Base-by-base conservation (phyloP, 2,888 invertebrate species). In the Embidobia sp. region DNA sequence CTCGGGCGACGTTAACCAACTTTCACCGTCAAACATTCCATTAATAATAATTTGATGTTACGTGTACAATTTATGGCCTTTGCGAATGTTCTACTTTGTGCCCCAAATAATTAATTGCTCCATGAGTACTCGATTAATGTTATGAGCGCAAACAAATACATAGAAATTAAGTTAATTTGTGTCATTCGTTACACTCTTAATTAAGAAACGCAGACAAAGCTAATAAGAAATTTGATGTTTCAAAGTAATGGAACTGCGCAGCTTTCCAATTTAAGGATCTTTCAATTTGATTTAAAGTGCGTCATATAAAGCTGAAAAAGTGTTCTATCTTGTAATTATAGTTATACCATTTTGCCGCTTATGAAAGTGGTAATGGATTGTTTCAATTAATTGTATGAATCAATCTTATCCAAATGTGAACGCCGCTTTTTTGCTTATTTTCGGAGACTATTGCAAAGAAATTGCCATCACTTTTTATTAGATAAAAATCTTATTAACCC, bases 61-160 rank as follows among this genome's bases (percentile, higher is more conserved):
- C 26, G 27, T 53, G 11, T 26, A 37, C 15, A 37, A 53, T 37
- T 53, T 8, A 37, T 27, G n/a, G 3, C 18, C 29, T 1, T 11
- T 19, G 27, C 44, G 15, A 42, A 15, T 26, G 40, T 29, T 27
- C n/a, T 13, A 11, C 18, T 18, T 29, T 18, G 13, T 42, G 10
- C 16, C 55, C 18, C n/a, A n/a, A n/a, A 35, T 29, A 63, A 63
- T 63, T 63, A 63, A 63, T 63, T 40, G 26, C 29, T n/a, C n/a
- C 11, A 35, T 8, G 35, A 22, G 42, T 26, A 26, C 37, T 26
- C 48, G 16, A 40, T 37, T 37, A 49, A 35, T 40, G 33, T n/a
- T 46, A 11, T 26, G 29, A 31, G 10, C 26, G n/a, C 10, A 63
- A 63, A 49, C 49, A 49, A 63, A 63, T 63, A 46, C 22, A 35